These are phyloP conservation scores for Melanogrammus aeglefinus DNA, from an alignment of 2,797 vertebrate species.

Conservation along the genomic window DNA sequence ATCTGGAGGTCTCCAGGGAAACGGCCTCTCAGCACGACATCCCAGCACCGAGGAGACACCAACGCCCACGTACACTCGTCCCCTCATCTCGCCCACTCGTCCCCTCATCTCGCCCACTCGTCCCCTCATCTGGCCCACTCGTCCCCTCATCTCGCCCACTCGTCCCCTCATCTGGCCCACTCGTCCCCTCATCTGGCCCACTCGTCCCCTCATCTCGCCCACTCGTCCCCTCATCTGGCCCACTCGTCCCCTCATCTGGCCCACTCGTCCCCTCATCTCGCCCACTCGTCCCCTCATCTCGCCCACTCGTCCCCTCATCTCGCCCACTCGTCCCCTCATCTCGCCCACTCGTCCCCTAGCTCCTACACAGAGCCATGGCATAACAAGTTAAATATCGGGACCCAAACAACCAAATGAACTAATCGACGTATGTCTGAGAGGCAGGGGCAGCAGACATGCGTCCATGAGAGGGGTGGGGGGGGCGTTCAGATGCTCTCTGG, in stretches of 20 bases:
- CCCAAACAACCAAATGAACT: no score
- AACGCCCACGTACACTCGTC: conserved; percentile 27
- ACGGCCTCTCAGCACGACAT: conserved; percentile 57
- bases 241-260: no score
- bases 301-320: not conserved
- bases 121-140: not conserved
- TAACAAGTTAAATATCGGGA: no score
- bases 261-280: no score
- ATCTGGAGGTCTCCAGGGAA: conserved; percentile 67
- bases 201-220: no score
- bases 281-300: no score
- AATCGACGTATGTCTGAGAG: no score
- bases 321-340: not conserved
- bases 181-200: not conserved
- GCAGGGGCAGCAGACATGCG: no score
- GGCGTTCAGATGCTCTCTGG: no score
- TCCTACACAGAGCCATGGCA: not conserved
- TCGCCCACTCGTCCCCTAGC: not conserved
- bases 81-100: not conserved
- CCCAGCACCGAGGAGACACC: conserved; percentile 57
- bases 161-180: not conserved
- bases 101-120: not conserved
- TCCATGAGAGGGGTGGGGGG: no score
- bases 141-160: not conserved
- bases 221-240: no score